Conservation (phyloP, 2,113 vertebrate species). For the Caloenas nicobarica region DNA sequence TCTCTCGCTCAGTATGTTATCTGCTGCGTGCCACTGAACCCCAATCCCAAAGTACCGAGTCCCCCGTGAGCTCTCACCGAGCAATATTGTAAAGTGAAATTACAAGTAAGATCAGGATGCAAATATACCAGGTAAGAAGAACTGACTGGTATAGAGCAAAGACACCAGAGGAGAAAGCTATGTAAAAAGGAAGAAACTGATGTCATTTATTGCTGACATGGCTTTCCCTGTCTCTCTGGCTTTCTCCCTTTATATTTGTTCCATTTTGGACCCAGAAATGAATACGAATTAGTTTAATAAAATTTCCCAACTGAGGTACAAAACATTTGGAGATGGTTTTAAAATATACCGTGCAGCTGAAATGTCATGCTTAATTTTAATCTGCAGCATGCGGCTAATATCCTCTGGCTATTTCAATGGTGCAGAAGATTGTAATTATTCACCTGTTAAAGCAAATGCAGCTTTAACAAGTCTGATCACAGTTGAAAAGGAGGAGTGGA, state of each 20-base stretch:
- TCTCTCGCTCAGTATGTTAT: background rate
- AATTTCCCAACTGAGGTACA: constrained; percentile 15
- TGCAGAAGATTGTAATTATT: constrained; percentile 55
- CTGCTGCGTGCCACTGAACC: accelerated
- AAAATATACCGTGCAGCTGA: constrained; percentile 1
- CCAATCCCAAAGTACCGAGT: accelerated
- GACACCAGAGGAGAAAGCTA: background rate
- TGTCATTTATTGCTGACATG: background rate
- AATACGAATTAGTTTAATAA: constrained; percentile 37
- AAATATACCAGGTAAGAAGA: background rate
- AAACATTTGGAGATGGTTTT: constrained; percentile 5
- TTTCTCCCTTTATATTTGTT: background rate
- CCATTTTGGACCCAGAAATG: background rate
- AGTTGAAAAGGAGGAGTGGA: constrained; percentile 12
- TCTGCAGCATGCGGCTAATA: background rate
- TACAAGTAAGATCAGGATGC: background rate
- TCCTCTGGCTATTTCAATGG: constrained; percentile 11
- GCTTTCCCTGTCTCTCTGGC: background rate
- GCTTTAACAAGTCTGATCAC: constrained; percentile 22
- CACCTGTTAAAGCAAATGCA: constrained; percentile 47
- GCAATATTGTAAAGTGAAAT: background rate
- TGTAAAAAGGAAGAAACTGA: background rate
- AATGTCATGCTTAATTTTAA: constrained; percentile 45
- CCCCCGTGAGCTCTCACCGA: background rate
- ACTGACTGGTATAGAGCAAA: background rate